phyloP scores from a whole-genome alignment of 2,888 invertebrate genomes.

The Mongoloraphidia duomilia region DNA sequence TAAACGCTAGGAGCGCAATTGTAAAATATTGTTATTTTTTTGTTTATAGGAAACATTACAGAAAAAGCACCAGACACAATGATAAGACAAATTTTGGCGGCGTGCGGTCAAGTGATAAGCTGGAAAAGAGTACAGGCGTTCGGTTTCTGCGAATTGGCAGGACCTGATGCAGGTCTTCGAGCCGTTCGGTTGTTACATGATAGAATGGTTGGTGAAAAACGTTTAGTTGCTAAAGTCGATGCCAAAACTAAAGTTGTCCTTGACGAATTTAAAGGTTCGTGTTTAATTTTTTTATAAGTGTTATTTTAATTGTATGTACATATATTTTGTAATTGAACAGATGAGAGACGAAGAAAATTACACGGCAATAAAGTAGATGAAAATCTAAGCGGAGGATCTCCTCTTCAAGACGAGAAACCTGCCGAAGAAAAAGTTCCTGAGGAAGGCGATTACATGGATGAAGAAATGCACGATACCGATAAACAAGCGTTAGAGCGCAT shows the following conservation, averaged over 20 bases:
- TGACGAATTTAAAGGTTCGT: conserved; percentile 77
- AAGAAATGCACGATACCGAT: conserved; percentile 59
- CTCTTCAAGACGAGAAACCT: conserved; percentile 38
- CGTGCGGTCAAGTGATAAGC: conserved; percentile 86
- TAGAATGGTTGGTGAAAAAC: conserved; percentile 82
- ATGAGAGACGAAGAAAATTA: conserved; percentile 43
- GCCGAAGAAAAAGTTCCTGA: conserved; percentile 26
- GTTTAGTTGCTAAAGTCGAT: conserved; percentile 90
- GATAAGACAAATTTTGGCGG: conserved; percentile 79
- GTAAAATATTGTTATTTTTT: not conserved
- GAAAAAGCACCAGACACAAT: conserved; percentile 90
- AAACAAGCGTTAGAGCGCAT: conserved; percentile 62
- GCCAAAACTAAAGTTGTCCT: conserved; percentile 91
- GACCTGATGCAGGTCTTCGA: conserved; percentile 88
- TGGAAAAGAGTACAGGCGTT: conserved; percentile 98
- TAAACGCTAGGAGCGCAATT: no score
- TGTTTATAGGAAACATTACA: conserved; percentile 62
- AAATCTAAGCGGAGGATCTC: conserved; percentile 33
- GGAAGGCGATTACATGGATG: conserved; percentile 56
- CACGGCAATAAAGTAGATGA: conserved; percentile 38
- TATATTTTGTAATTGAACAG: conserved; percentile 20
- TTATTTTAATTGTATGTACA: not conserved
- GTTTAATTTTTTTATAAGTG: not conserved
- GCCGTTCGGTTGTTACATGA: conserved; percentile 89
- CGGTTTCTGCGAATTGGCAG: conserved; percentile 95